Percentiles rank a stretch among this genome's conserved stretches.
phyloP scores from a whole-genome alignment of 2,888 invertebrate species.

The Nipponacmea schrenckii region DNA sequence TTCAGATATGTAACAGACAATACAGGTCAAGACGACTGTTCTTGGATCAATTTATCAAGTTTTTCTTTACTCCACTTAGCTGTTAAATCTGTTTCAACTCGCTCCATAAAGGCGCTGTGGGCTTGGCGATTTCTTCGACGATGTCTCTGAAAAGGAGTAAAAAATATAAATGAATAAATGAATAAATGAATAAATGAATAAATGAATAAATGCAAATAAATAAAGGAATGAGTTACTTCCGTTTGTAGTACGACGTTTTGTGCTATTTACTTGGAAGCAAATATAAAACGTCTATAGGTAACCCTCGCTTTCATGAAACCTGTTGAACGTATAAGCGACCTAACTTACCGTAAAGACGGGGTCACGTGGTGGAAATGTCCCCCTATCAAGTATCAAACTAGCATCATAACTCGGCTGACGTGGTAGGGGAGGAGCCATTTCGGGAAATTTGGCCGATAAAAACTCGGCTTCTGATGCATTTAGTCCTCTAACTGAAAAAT shows the following conservation, averaged over 20 bases:
- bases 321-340: no score
- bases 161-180: not conserved
- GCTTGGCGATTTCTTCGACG: slow-evolving; percentile 57
- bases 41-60: slow-evolving; percentile 22
- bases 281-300: no score
- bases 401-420: slow-evolving; percentile 55
- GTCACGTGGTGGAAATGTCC: slow-evolving; percentile 53
- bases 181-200: not conserved
- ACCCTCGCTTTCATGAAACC: no score
- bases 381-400: slow-evolving; percentile 48
- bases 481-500: slow-evolving; percentile 51
- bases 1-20: no score
- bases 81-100: slow-evolving; percentile 51
- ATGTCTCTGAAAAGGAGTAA: slow-evolving; percentile 49
- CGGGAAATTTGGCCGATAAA: slow-evolving; percentile 40
- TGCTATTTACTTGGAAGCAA: no score
- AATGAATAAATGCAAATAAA: not conserved
- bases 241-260: no score
- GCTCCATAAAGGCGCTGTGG: slow-evolving; percentile 62
- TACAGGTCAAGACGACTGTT: not conserved
- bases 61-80: slow-evolving; percentile 52
- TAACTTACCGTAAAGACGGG: slow-evolving; percentile 57
- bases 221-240: no score
- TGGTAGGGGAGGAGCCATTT: slow-evolving; percentile 58
- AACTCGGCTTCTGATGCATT: slow-evolving; percentile 45